Conservation (phyloP, 2,113 vertebrate genomes). For the Pelusios castaneus region DNA sequence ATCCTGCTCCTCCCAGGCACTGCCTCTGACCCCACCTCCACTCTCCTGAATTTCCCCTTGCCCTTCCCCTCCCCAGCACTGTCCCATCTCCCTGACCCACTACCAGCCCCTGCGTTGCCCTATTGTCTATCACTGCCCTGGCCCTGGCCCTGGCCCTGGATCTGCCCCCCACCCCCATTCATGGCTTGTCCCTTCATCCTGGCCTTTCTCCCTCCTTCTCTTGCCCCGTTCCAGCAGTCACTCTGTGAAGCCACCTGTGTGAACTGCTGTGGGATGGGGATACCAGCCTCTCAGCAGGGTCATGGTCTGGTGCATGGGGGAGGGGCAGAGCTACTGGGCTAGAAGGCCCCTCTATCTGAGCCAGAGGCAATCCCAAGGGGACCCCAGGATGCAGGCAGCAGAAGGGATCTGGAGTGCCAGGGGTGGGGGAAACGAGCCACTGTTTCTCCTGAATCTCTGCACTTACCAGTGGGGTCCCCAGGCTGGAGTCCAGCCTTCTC, state of each 20-base stretch:
- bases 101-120: neutral
- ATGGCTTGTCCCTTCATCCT: neutral
- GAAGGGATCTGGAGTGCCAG: neutral
- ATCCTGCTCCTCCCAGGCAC: neutral
- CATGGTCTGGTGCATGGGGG: neutral
- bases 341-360: neutral
- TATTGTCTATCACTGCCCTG: neutral
- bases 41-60: too few relatives aligned
- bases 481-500: neutral
- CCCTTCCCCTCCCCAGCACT: neutral
- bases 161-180: neutral
- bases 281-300: neutral
- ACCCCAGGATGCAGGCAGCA: too few relatives aligned
- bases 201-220: neutral
- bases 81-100: neutral
- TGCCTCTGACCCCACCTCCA: neutral
- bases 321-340: neutral
- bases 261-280: neutral
- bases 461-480: neutral
- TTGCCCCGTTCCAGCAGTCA: neutral
- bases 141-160: neutral
- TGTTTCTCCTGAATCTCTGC: neutral
- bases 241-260: neutral
- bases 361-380: too few relatives aligned
- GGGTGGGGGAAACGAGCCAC: neutral